Conservation (phyloP, 2,888 invertebrate species). For the Chironomus riparius region DNA sequence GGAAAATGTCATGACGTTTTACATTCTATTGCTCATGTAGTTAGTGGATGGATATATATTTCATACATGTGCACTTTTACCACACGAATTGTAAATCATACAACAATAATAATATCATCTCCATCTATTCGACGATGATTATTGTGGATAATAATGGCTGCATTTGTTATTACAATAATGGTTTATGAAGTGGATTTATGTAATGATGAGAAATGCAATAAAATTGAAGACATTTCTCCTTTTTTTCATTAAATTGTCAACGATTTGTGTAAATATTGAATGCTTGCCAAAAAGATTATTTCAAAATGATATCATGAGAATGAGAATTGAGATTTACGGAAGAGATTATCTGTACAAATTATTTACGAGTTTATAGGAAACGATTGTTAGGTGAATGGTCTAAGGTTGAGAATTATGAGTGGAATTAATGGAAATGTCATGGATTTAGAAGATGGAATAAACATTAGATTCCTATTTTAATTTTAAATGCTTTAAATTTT, state of each 20-base stretch:
- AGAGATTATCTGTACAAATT: background rate
- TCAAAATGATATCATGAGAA: background rate
- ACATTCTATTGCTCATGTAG: background rate
- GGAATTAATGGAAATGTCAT: background rate
- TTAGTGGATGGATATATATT: background rate
- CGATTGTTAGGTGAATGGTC: background rate
- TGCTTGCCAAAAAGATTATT: constrained; percentile 18
- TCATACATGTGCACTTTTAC: background rate
- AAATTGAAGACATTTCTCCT: background rate
- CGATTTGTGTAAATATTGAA: constrained; percentile 10
- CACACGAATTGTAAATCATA: background rate
- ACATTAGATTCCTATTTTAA: too few relatives aligned
- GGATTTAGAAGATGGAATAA: background rate
- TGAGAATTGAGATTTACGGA: background rate
- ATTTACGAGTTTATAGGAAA: background rate
- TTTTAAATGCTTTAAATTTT: too few relatives aligned
- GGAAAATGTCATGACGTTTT: constrained; percentile 2
- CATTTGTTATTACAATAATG: constrained; percentile 25
- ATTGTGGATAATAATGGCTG: constrained; percentile 22
- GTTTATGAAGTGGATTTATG: constrained; percentile 13
- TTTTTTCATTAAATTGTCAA: constrained; percentile 20
- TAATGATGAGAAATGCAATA: constrained; percentile 18
- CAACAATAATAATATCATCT: background rate
- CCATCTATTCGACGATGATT: background rate
- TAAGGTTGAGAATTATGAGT: background rate